Evolutionary conservation across 2,797 vertebrate species (phyloP), one percentile per base, ranked within the genome.

Genomic region (Sebastes taczanowskii): DNA sequence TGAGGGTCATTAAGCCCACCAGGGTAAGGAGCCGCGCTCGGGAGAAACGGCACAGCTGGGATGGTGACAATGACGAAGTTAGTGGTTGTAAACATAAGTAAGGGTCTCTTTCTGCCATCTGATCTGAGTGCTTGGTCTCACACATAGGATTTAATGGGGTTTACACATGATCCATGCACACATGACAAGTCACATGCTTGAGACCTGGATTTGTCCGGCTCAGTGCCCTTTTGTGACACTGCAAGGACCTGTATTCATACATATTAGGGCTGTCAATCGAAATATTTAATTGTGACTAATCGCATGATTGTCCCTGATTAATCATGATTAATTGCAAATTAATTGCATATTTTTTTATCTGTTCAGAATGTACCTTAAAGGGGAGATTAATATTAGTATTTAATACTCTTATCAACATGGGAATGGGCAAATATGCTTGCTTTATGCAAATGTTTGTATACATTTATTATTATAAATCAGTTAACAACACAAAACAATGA

Each of bases 1-100:
- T 69, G 76, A 59, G 91, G 89, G 86, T 91, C 90, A 91, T 94
- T 94, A 94, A 89, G 74, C 84, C 73, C 85, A 71, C 64, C 66
- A 8, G 71, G 78, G 77, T 65, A 69, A 84, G 86, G 70, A 77
- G 78, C 82, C 16, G 61, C n/a, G 59, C 75, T 74, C 4, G 32
- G 66, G 86, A 87, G 82, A 72, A 55, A 38, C 77, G 62, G 62
- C 85, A 78, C 87, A 92, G 90, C 90, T 89, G 88, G 80, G 72
- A 55, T 32, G 77, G 64, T 66, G 92, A 90, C 92, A 90, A 46
- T 92, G 91, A 94, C 74, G 34, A 82, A 94, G 87, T 82, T 84
- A 58, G 71, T 27, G 49, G 76, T 63, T 80, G 84, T 81, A 81
- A 91, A 91, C 82, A 82, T 81, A 91, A 86, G 79, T 82, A 85